These are phyloP conservation scores for Harpalus rubripes DNA, from an alignment of 2,888 invertebrate species.

Conservation along the genomic window DNA sequence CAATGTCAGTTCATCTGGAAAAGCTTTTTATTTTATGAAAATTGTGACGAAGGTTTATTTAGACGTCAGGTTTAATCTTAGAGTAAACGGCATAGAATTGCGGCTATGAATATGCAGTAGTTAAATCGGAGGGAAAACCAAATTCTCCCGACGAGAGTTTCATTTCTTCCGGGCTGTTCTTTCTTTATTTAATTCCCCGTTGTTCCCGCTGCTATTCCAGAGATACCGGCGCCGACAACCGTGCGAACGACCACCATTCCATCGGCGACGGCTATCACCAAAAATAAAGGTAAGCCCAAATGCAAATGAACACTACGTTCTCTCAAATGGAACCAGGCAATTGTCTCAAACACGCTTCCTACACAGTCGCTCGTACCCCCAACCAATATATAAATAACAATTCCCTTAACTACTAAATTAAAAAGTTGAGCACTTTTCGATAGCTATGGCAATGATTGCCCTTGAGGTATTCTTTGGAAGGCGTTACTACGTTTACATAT, in stretches of 20 bases:
- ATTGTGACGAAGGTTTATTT: conserved; percentile 26
- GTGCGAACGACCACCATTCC: conserved; percentile 81
- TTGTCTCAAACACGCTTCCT: conserved; percentile 14
- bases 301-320: conserved; percentile 62
- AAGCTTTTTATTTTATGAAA: conserved; percentile 21
- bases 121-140: conserved; percentile 57
- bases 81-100: conserved; percentile 37
- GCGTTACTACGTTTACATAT: too few species aligned
- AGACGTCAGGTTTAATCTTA: conserved; percentile 38
- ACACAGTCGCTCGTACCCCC: not conserved
- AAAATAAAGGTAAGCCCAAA: conserved; percentile 82
- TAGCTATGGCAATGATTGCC: too few species aligned
- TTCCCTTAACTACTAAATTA: not conserved
- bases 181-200: conserved; percentile 63
- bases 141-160: conserved; percentile 45
- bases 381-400: not conserved
- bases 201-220: conserved; percentile 78
- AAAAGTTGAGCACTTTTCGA: not conserved
- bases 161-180: conserved; percentile 56
- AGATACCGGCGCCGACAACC: conserved; percentile 92
- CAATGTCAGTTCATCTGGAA: conserved; percentile 4
- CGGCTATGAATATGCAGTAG: conserved; percentile 48
- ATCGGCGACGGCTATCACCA: conserved; percentile 80
- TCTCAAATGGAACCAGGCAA: conserved; percentile 54
- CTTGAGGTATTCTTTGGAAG: too few species aligned